Conservation (phyloP, 2,113 vertebrate species). For the Hippolais icterina region DNA sequence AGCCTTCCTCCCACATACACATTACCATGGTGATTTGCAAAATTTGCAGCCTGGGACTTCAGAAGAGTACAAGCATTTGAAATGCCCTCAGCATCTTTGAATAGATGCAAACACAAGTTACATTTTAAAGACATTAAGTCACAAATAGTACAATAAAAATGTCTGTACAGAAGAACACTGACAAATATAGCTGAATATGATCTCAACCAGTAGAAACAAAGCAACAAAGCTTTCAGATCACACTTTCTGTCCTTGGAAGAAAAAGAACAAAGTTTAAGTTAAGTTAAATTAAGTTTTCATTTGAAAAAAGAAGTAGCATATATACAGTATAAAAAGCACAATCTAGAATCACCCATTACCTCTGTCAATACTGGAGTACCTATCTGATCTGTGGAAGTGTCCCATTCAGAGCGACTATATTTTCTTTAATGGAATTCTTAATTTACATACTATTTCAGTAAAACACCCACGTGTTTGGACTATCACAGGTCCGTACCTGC, state of each 20-base stretch:
- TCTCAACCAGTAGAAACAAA: not conserved
- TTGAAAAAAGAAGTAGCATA: not conserved
- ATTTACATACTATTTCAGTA: not conserved
- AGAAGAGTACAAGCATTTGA: not conserved
- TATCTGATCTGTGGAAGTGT: not conserved
- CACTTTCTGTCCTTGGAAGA: not conserved
- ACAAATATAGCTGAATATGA: not conserved
- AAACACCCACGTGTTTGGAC: not conserved
- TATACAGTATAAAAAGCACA: not conserved
- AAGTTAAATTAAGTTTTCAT: too few relatives aligned
- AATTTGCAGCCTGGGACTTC: conserved; percentile 21
- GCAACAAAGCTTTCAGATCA: not conserved
- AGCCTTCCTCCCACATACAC: not conserved
- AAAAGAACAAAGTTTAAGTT: not conserved
- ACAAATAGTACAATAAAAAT: not conserved
- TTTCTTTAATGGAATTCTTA: not conserved
- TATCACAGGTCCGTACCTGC: not conserved
- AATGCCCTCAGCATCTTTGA: not conserved
- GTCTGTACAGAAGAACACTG: not conserved
- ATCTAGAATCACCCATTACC: not conserved
- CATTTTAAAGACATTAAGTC: not conserved
- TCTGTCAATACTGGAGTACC: not conserved
- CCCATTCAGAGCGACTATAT: not conserved
- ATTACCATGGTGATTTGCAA: conserved; percentile 51
- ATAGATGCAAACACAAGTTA: not conserved